phyloP scores from a whole-genome alignment of 2,113 vertebrate genomes.

The Onychostruthus taczanowskii region DNA sequence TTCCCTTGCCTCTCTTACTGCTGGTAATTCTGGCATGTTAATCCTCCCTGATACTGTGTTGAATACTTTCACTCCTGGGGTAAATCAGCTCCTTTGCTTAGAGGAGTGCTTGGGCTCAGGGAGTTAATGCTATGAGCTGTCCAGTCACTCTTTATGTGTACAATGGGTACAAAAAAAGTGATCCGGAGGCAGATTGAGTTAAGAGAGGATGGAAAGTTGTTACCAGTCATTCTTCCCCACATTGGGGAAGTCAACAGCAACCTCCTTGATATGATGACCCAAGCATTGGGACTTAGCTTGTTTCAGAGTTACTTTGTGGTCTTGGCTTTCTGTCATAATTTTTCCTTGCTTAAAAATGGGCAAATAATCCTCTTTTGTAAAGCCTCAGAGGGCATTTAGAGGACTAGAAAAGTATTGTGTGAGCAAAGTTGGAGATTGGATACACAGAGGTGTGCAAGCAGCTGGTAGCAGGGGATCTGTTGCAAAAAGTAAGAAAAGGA shows the following conservation, averaged over 20 bases:
- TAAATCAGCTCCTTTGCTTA: neutral
- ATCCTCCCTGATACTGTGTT: neutral
- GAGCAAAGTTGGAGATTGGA: neutral
- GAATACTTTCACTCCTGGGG: neutral
- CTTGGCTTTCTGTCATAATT: fast-evolving
- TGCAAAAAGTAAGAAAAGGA: neutral
- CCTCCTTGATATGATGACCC: neutral
- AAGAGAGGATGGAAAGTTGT: neutral
- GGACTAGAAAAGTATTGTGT: neutral
- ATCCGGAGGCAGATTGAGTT: neutral
- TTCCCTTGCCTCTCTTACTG: neutral
- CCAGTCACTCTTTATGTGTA: no score
- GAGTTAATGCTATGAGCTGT: neutral
- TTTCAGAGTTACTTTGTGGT: neutral
- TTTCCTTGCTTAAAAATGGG: neutral
- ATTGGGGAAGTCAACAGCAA: neutral
- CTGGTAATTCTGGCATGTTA: neutral
- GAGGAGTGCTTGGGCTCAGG: fast-evolving
- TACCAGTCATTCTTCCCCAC: neutral
- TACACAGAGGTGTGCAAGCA: neutral
- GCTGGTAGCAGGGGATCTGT: neutral
- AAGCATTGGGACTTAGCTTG: fast-evolving
- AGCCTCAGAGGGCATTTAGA: neutral
- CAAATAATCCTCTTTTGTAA: neutral
- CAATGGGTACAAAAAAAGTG: neutral